Base-by-base conservation (phyloP, 2,797 vertebrate genomes). In the Esox masquinongy region DNA sequence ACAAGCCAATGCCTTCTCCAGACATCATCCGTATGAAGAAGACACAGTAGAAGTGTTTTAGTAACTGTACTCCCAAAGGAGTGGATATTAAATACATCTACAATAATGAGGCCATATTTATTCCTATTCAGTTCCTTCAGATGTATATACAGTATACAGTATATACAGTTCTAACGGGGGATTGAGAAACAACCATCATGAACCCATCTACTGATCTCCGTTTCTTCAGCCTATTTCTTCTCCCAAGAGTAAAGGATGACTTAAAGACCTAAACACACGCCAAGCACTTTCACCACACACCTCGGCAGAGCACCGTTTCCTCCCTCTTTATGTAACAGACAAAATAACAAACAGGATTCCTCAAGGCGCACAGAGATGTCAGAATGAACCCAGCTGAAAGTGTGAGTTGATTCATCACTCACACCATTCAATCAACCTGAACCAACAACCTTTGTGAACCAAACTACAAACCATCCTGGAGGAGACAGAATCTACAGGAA, bases 331-430 rank as follows among this genome's bases (percentile, higher is more conserved):
- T 84, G 75, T 73, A 72, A 74, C 43, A 78, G 63, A 79, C 69
- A 82, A 88, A 82, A 72, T 85, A 86, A 86, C 85, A 85, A 83
- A 79, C 68, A 72, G 85, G 88, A 86, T 86, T 84, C 80, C 59
- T 67, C 72, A 68, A 69, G 69, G 77, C 61, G 75, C 86, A 86
- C 72, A 85, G 76, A 78, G 82, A 74, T 74, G 77, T 72, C 77
- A 79, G 72, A 74, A 88, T 77, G 73, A 88, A 76, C 77, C 64
- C 79, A 78, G 76, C 47, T 29, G 64, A 77, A 83, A 84, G 87
- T 85, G 80, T 83, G 83, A 56, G 77, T 51, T 81, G 78, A 83
- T 80, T 74, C 26, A 12, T 34, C 67, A 8, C 17, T 77, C 68
- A 77, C 77, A 75, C 74, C 39, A 77, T 9, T 43, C 73, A 82